Conservation (phyloP, 30 jellyfish, hydroid and myxozoan genomes). For the Aurelia aurita complex sp. Pacific region DNA sequence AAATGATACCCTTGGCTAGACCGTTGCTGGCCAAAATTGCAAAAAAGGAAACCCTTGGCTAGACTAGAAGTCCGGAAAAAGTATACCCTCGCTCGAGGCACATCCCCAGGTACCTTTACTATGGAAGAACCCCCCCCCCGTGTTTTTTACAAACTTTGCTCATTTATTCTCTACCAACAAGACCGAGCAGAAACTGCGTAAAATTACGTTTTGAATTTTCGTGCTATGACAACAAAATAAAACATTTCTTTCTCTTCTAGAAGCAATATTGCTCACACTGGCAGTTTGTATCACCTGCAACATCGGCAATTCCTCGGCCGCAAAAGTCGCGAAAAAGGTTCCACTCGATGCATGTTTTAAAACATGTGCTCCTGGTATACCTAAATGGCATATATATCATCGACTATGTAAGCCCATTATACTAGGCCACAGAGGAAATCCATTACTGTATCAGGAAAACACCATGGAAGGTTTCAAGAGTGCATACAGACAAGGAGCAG, state of each 20-base stretch:
- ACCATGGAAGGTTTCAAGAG: constrained; percentile 76
- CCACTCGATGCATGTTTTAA: constrained; percentile 49
- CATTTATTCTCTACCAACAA: no score
- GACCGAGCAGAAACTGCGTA: no score
- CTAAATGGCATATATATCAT: constrained; percentile 74
- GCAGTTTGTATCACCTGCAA: not conserved
- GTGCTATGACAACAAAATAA: no score
- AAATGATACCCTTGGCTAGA: no score
- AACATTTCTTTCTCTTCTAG: not conserved
- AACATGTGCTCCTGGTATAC: constrained; percentile 28
- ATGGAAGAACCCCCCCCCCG: no score
- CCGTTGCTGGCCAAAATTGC: no score
- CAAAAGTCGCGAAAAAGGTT: not conserved
- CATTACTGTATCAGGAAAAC: constrained; percentile 69
- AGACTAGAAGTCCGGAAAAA: no score
- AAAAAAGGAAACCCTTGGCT: no score
- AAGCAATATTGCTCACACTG: not conserved
- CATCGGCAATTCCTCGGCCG: not conserved
- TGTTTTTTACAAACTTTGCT: no score
- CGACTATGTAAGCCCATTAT: constrained; percentile 59
- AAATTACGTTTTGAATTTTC: no score
- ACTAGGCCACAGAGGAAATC: constrained; percentile 90
- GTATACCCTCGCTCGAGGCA: no score
- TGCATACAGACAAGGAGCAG: constrained; percentile 35
- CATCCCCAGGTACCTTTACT: no score